Conservation (phyloP, 2,797 vertebrate genomes). For the Apogon talboti region DNA sequence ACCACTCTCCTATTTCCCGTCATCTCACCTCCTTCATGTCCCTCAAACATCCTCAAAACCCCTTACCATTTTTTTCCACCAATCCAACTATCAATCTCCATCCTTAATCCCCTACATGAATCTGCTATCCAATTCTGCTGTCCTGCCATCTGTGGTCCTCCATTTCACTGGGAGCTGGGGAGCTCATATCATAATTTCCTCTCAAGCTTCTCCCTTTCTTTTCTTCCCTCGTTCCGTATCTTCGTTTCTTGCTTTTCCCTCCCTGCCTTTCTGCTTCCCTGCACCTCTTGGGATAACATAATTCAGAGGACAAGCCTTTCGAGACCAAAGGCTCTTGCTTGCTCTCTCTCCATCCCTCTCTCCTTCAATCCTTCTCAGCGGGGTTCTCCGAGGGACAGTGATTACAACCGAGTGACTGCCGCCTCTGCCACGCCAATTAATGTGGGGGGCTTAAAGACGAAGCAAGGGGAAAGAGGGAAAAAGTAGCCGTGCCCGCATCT, state of each 20-base stretch:
- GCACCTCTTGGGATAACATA: constrained; percentile 63
- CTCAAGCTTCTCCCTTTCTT: constrained; percentile 26
- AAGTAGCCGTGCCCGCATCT: constrained; percentile 62
- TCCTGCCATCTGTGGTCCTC: constrained; percentile 47
- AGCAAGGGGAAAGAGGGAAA: constrained; percentile 52
- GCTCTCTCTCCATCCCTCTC: constrained; percentile 38
- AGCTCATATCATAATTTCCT: constrained; percentile 58
- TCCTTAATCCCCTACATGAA: constrained; percentile 63
- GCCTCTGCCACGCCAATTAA: constrained; percentile 80
- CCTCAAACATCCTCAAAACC: constrained; percentile 28
- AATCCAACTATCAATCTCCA: constrained; percentile 58
- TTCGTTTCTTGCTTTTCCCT: constrained; percentile 29
- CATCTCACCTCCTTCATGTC: constrained; percentile 44
- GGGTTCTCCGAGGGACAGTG: constrained; percentile 77
- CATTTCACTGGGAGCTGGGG: constrained; percentile 26
- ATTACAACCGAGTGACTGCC: constrained; percentile 77
- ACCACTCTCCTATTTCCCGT: constrained; percentile 12
- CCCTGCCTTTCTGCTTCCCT: constrained; percentile 42
- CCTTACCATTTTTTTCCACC: background rate
- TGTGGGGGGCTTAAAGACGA: constrained; percentile 69
- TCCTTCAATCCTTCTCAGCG: constrained; percentile 55
- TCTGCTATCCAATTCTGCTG: constrained; percentile 40
- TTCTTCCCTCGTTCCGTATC: constrained; percentile 33
- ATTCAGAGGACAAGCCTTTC: constrained; percentile 63
- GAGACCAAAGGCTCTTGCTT: constrained; percentile 58